Evolutionary conservation across 1,140 invertebrate species (phyloP).

Genomic region (Hycleus cichorii): DNA sequence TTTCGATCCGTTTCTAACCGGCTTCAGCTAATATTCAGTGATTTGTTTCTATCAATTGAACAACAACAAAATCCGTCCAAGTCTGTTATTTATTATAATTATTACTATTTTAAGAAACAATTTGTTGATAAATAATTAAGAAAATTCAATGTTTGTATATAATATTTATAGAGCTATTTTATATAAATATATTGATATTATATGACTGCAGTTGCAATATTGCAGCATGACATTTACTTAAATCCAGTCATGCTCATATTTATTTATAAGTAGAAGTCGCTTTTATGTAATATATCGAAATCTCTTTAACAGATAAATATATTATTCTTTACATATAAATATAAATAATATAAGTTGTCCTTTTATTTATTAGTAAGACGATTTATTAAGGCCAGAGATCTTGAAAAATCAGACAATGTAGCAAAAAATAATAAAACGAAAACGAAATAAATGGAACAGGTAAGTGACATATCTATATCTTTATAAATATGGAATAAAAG

Average conservation of each 20-base stretch:
- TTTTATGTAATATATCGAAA: constrained; percentile 16
- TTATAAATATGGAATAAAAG: no score
- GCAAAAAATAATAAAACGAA: no score
- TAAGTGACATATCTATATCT: no score
- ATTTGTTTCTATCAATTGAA: not conserved
- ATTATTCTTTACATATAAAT: constrained; percentile 3
- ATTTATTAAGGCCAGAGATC: not conserved
- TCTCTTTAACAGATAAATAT: constrained; percentile 13
- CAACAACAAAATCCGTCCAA: not conserved
- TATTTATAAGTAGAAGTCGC: constrained; percentile 16
- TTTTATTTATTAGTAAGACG: constrained; percentile 11
- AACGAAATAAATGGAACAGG: no score
- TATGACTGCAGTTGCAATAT: constrained; percentile 15
- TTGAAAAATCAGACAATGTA: no score
- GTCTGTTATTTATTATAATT: no score
- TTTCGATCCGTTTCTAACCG: constrained; percentile 34
- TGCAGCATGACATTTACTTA: constrained; percentile 14
- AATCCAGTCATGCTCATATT: constrained; percentile 14
- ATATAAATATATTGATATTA: constrained; percentile 5
- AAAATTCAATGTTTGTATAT: no score
- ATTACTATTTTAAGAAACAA: no score
- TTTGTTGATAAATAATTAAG: no score
- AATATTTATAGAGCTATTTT: constrained; percentile 9
- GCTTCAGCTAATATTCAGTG: constrained; percentile 31
- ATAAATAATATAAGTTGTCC: not conserved